Evolutionary conservation across 2,797 vertebrate species (phyloP), one percentile per base, ranked within the genome.

Genomic region (Telmatherina bonti): DNA sequence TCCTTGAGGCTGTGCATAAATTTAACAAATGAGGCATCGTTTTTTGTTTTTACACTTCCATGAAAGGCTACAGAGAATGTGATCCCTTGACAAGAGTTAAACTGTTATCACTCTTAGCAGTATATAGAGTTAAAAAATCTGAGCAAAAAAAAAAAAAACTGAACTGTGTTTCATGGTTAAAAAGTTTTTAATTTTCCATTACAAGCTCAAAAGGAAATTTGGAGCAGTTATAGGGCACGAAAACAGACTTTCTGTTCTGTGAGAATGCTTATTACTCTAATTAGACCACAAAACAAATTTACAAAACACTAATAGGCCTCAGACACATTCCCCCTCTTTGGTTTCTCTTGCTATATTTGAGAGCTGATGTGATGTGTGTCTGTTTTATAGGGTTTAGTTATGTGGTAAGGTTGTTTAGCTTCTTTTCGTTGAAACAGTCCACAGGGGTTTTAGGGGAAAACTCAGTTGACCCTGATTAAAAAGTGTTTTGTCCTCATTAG

Each of bases 281-380:
- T 88, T 81, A 78, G 85, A 88, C 82, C 81, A 67, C 70, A 83
- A 65, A 82, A 88, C 67, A 79, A 81, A 87, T 83, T 67, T 79
- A 84, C 60, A 78, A 85, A 88, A 84, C 63, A 73, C 64, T 75
- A 85, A 83, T 53, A n/a, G 31, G 59, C 79, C 73, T 72, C 60
- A 88, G 72, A 83, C 81, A 77, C 84, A 87, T 90, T 84, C 82
- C 76, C 62, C 69, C 33, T 83, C 64, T 79, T 89, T 88, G 76
- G 62, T 80, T 66, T 43, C 59, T 58, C 26, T 61, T 22, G 56
- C 59, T 75, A 73, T 31, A 81, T 74, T 63, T 80, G 30, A 41
- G 18, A 67, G 66, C 30, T 35, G 53, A 75, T 13, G 6, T 13
- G 18, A 70, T 62, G 54, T 65, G 26, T 62, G 45, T 64, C 47